Base-by-base conservation (phyloP, 2,888 invertebrate genomes). In the Trachelus troglodyta region DNA sequence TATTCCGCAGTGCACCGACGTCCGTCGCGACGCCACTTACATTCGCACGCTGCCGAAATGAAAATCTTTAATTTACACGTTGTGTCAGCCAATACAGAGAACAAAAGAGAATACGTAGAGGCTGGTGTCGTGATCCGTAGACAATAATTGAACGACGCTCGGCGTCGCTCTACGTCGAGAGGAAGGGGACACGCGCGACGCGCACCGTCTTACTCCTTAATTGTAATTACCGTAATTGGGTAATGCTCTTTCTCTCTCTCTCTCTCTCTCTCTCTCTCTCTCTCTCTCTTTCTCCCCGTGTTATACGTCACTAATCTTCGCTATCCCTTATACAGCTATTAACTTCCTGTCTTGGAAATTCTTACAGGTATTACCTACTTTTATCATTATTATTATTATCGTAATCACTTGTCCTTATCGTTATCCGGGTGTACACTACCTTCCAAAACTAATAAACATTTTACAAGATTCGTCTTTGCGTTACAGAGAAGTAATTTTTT, bases 21-120 rank as follows among this genome's bases (percentile, higher is more conserved):
- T 91, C 89, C 87, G 87, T 90, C 87, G 90, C 90, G 82, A 79
- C 85, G 87, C 85, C 40, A 1, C 12, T 30, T 69, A 30, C 89
- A 86, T 86, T 77, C 85, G 84, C 85, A 75, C 81, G 76, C 73
- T 75, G 76, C 79, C 76, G 79, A 84, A 86, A 84, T 80, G 15
- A 81, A 83, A 81, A 82, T 79, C 80, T 82, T 79, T 79, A 79
- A 83, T 86, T 83, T 82, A 68, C 56, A n/a, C 69, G 12, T 31
- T 79, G 81, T 78, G 74, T 15, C 40, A 6, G 15, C 6, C 15
- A 15, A 6, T 40, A 15, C 40, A 6, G 15, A 15, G 40, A 40
- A 40, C 40, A 0, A 4, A 40, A 40, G 40, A 40, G 15, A 15
- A 40, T 40, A 40, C 4, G 15, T 15, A 15, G 15, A 40, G 6